A percentile compares a stretch with the other conserved stretches of the same genome.
These are phyloP conservation scores for Acanthurus tractus DNA, from an alignment of 2,797 vertebrate species.

Conservation along the genomic window DNA sequence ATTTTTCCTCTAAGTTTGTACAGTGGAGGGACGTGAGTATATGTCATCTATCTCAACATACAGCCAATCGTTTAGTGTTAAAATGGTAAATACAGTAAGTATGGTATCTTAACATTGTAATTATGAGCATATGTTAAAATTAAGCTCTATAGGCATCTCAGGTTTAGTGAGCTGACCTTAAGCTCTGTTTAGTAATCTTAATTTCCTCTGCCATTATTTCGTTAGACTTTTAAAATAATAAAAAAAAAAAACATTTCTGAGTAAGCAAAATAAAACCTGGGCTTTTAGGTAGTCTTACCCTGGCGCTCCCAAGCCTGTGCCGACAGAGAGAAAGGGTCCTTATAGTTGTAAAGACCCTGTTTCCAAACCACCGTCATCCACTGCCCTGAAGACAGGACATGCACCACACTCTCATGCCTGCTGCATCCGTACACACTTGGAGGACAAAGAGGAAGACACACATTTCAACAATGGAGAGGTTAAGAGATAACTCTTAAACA, in stretches of 20 bases:
- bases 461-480: neutral
- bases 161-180: too few species aligned
- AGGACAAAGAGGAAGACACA: neutral
- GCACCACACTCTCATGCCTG: slow-evolving; percentile 87
- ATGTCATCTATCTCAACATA: too few species aligned
- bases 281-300: slow-evolving; percentile 75
- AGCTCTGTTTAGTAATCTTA: too few species aligned
- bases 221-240: too few species aligned
- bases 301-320: slow-evolving; percentile 83
- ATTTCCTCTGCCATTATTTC: too few species aligned
- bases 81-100: too few species aligned
- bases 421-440: slow-evolving; percentile 92
- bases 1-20: too few species aligned
- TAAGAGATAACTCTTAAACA: neutral
- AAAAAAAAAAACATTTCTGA: neutral
- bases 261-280: neutral
- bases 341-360: slow-evolving; percentile 91
- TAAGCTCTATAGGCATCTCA: too few species aligned
- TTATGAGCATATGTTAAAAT: too few species aligned
- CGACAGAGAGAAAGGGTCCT: slow-evolving; percentile 90
- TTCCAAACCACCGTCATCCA: slow-evolving; percentile 95
- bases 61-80: too few species aligned
- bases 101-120: too few species aligned
- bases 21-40: too few species aligned
- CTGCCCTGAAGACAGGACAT: slow-evolving; percentile 89